Conservation (phyloP, 2,888 invertebrate species). For the Drepana falcataria region DNA sequence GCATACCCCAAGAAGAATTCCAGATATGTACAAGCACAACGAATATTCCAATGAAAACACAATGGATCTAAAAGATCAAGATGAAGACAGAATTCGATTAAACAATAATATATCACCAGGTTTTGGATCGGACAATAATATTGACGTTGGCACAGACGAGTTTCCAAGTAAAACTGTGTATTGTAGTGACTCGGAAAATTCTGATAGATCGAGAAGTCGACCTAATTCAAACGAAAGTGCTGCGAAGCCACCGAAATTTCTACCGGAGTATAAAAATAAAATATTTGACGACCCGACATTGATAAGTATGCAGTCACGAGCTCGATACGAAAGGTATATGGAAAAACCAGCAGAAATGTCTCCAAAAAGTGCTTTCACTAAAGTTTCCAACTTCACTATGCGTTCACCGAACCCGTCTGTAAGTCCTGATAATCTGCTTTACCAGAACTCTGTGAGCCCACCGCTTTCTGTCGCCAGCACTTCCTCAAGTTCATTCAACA, state of each 20-base stretch:
- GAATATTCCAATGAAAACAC: constrained; percentile 60
- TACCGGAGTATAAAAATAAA: constrained; percentile 76
- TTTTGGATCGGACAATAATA: constrained; percentile 71
- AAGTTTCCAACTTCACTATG: constrained; percentile 80
- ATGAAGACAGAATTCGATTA: constrained; percentile 59
- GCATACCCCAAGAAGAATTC: constrained; percentile 56
- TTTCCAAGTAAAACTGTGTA: constrained; percentile 69
- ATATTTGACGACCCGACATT: constrained; percentile 80
- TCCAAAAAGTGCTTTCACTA: constrained; percentile 90
- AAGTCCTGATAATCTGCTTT: constrained; percentile 87
- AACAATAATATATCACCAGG: constrained; percentile 71
- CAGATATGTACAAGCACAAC: constrained; percentile 66
- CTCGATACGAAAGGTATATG: constrained; percentile 67
- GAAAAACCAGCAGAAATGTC: constrained; percentile 73
- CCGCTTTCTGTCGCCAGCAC: constrained; percentile 80
- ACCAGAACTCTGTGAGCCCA: constrained; percentile 88
- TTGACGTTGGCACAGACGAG: constrained; percentile 74
- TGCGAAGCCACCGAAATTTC: constrained; percentile 69
- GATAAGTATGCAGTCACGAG: constrained; percentile 72
- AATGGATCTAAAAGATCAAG: constrained; percentile 56
- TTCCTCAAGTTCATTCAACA: constrained; percentile 62
- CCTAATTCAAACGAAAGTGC: constrained; percentile 78
- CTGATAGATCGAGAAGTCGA: constrained; percentile 69
- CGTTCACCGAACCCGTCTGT: constrained; percentile 84
- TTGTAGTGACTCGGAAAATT: constrained; percentile 73